A percentile compares a stretch with the other conserved stretches of the same genome.
phyloP scores from a whole-genome alignment of 2,888 invertebrate species.

The Dasysyrphus tricinctus region DNA sequence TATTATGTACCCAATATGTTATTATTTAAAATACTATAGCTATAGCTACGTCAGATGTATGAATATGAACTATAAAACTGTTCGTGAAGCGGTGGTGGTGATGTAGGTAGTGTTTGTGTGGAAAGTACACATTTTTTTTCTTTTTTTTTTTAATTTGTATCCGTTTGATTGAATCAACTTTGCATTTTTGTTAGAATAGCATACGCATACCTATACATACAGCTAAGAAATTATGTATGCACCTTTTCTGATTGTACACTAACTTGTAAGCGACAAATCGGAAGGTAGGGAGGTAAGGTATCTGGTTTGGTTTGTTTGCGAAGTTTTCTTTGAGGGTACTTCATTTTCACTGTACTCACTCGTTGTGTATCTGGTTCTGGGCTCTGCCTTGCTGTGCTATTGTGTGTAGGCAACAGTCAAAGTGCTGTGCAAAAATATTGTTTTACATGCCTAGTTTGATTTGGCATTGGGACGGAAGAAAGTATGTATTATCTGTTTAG shows the following conservation, averaged over 20 bases:
- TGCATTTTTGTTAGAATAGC: background rate
- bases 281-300: too few relatives aligned
- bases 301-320: background rate
- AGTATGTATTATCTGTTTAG: too few relatives aligned
- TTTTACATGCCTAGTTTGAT: too few relatives aligned
- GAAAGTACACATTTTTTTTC: background rate
- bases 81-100: background rate
- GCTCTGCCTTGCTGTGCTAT: too few relatives aligned
- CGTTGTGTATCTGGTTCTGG: background rate
- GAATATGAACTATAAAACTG: background rate
- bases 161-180: background rate
- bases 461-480: too few relatives aligned
- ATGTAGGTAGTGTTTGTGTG: background rate
- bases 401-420: background rate
- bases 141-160: background rate
- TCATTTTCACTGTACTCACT: background rate
- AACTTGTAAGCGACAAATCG: background rate
- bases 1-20: background rate
- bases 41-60: background rate
- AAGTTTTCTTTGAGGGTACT: background rate
- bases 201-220: background rate
- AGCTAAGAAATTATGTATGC: background rate
- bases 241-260: background rate
- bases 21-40: too few relatives aligned
- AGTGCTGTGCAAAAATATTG: background rate